Percentiles rank a stretch among this genome's conserved stretches.
phyloP scores from a whole-genome alignment of 2,888 invertebrate genomes.

The Tethea ocularis region DNA sequence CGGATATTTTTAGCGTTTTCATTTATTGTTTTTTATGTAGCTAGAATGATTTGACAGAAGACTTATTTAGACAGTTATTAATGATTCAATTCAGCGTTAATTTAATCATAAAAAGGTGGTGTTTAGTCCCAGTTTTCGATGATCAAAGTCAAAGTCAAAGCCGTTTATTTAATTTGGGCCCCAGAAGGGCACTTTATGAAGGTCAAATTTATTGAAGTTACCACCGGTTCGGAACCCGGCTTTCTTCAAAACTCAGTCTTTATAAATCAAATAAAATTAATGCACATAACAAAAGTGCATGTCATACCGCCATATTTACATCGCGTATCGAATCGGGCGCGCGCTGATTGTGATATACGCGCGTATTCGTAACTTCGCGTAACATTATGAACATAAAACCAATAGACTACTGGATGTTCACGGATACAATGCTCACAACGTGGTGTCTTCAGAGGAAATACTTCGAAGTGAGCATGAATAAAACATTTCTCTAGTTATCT shows the following conservation, averaged over 20 bases:
- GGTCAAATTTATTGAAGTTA: no score
- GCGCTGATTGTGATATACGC: constrained; percentile 4
- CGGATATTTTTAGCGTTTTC: no score
- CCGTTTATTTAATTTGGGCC: no score
- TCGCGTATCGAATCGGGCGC: neutral
- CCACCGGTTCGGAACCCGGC: no score
- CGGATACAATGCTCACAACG: neutral
- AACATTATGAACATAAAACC: neutral
- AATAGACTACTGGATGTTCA: neutral
- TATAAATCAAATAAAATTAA: neutral
- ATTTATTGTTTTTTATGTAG: neutral
- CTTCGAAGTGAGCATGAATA: neutral
- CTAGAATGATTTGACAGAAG: neutral
- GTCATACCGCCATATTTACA: constrained; percentile 1
- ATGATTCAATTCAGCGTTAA: no score
- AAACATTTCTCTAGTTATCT: neutral
- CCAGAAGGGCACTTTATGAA: no score
- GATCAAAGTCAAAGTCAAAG: no score
- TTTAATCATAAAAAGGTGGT: no score
- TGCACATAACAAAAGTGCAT: neutral
- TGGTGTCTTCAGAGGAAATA: neutral
- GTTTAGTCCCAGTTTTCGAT: no score
- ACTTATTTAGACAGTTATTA: neutral
- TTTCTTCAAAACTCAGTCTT: neutral
- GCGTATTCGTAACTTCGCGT: neutral